Evolutionary conservation across 1,140 invertebrate genomes (phyloP).

Genomic region (Conus ventricosus): DNA sequence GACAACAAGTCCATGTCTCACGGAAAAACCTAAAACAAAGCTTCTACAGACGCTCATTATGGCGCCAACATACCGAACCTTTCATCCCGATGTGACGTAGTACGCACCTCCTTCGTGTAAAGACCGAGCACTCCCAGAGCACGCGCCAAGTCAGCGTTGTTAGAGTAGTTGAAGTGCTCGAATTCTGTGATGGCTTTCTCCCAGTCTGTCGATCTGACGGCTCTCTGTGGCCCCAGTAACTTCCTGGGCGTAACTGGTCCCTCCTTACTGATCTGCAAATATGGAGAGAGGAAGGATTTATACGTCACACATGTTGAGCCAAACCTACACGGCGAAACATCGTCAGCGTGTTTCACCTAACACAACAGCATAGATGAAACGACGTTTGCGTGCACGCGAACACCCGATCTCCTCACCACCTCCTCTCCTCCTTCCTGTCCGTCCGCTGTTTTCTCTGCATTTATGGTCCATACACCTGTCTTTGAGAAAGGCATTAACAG

Average conservation of each 20-base stretch:
- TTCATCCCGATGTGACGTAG: no score
- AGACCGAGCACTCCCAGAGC: conserved; percentile 40
- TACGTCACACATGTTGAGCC: no score
- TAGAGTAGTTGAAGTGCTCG: conserved; percentile 31
- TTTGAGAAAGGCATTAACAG: no score
- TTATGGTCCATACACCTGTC: no score
- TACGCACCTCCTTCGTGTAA: conserved; percentile 47
- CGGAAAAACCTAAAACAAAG: no score
- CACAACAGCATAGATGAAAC: not conserved
- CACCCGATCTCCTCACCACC: no score
- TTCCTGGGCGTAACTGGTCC: conserved; percentile 8
- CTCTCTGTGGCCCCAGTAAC: conserved; percentile 40
- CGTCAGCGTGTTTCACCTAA: not conserved
- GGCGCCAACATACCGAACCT: no score
- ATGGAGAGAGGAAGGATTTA: not conserved
- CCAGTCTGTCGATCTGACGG: conserved; percentile 35
- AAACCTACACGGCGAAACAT: no score
- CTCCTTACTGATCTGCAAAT: conserved; percentile 10
- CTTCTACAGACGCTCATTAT: no score
- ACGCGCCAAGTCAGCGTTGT: conserved; percentile 42
- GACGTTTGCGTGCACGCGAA: not conserved
- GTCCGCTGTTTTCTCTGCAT: no score
- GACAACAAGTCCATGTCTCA: no score
- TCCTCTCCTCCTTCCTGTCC: no score
- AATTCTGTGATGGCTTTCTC: conserved; percentile 43